Evolutionary conservation across 2,113 vertebrate species (phyloP).

Genomic region (Camelus dromedarius): DNA sequence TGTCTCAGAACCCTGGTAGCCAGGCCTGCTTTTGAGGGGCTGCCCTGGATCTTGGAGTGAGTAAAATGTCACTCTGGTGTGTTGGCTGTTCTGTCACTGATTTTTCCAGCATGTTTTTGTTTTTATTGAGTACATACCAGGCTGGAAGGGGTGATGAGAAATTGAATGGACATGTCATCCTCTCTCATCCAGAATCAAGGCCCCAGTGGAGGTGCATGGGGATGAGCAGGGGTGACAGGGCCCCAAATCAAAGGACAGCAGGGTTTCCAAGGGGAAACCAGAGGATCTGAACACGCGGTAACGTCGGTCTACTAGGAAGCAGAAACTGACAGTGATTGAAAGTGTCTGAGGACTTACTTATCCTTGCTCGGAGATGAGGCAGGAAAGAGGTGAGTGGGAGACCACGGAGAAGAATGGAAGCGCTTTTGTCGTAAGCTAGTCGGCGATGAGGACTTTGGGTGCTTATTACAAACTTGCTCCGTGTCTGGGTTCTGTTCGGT

Average conservation of each 20-base stretch:
- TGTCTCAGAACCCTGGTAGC: accelerated
- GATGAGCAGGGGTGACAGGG: neutral
- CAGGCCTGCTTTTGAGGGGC: neutral
- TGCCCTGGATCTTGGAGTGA: neutral
- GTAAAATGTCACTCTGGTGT: neutral
- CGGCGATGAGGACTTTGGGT: accelerated
- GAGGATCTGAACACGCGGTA: neutral
- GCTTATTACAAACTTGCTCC: too few relatives aligned
- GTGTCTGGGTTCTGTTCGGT: too few relatives aligned
- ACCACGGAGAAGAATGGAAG: too few relatives aligned
- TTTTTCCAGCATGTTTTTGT: neutral
- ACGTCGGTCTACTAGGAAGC: neutral
- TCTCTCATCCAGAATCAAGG: neutral
- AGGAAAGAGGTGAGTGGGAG: too few relatives aligned
- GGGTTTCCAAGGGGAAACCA: neutral
- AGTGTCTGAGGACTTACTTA: neutral
- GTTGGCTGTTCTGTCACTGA: too few relatives aligned
- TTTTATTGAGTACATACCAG: neutral
- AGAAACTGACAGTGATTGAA: neutral
- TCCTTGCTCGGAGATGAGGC: neutral
- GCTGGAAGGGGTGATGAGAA: neutral
- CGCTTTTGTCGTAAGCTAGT: neutral
- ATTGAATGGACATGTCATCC: neutral
- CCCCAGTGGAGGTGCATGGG: neutral
- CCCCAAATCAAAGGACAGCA: neutral